phyloP scores from a whole-genome alignment of 2,113 vertebrate species.

The Psophia crepitans region DNA sequence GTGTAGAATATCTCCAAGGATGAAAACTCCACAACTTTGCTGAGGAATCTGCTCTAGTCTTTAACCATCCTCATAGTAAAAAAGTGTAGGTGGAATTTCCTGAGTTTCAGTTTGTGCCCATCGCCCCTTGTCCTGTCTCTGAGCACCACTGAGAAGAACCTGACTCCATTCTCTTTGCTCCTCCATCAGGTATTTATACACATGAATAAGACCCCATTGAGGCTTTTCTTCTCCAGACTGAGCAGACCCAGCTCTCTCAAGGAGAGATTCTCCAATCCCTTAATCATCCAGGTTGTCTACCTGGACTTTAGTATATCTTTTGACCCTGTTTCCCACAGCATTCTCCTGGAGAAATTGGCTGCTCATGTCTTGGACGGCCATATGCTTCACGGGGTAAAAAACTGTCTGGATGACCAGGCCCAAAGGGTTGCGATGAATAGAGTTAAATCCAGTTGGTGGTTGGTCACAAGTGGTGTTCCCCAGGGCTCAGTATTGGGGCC shows the following conservation, averaged over 20 bases:
- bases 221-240: not conserved
- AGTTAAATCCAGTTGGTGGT: too few species aligned
- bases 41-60: not conserved
- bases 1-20: not conserved
- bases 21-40: not conserved
- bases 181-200: not conserved
- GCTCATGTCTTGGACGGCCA: too few species aligned
- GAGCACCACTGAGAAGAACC: not conserved
- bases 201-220: not conserved
- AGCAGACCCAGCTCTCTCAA: not conserved
- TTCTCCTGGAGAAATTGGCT: too few species aligned
- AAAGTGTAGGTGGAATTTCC: not conserved
- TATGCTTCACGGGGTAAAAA: too few species aligned
- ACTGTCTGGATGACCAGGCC: too few species aligned
- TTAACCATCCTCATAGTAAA: not conserved
- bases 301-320: too few species aligned
- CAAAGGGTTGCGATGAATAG: too few species aligned
- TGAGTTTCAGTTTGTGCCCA: not conserved
- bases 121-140: rapidly evolving
- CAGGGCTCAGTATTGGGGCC: too few species aligned
- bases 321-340: too few species aligned
- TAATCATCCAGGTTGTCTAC: not conserved
- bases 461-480: too few species aligned
- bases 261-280: not conserved
- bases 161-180: not conserved